Percentiles rank a stretch among this genome's conserved stretches.
phyloP scores from a whole-genome alignment of 2,797 vertebrate genomes.

The Anableps anableps region DNA sequence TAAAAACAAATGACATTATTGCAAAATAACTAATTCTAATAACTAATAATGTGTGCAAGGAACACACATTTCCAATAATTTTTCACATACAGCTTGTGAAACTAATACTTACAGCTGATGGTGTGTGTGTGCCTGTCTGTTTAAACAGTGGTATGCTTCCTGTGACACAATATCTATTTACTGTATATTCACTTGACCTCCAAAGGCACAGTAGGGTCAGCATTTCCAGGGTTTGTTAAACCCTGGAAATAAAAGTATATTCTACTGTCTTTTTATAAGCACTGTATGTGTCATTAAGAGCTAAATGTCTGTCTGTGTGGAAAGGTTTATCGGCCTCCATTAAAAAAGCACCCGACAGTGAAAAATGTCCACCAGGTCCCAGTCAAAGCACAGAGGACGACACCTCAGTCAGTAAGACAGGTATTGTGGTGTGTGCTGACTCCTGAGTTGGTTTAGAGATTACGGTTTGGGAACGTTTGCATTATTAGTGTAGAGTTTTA shows the following conservation, averaged over 20 bases:
- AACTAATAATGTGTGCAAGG: too few relatives aligned
- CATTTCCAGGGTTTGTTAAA: neutral
- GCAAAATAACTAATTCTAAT: too few relatives aligned
- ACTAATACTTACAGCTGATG: too few relatives aligned
- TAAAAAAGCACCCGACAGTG: slow-evolving; percentile 71
- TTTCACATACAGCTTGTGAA: too few relatives aligned
- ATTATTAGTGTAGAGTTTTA: neutral
- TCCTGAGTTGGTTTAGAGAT: slow-evolving; percentile 21
- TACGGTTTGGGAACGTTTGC: slow-evolving; percentile 14
- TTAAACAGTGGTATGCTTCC: too few relatives aligned
- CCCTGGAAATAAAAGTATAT: neutral
- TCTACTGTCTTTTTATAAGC: neutral
- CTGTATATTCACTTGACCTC: too few relatives aligned
- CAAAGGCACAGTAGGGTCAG: too few relatives aligned
- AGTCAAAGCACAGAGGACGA: slow-evolving; percentile 45
- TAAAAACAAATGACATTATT: too few relatives aligned
- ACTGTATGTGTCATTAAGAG: neutral
- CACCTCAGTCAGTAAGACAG: slow-evolving; percentile 50
- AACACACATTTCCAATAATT: too few relatives aligned
- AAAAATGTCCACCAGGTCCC: slow-evolving; percentile 45
- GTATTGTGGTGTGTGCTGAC: slow-evolving; percentile 48
- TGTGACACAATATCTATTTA: too few relatives aligned
- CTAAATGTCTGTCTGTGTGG: slow-evolving; percentile 30
- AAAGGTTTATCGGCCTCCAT: slow-evolving; percentile 77
- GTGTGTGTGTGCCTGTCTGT: too few relatives aligned